phyloP scores from a whole-genome alignment of 2,888 invertebrate genomes.

The Lycaena phlaeas region DNA sequence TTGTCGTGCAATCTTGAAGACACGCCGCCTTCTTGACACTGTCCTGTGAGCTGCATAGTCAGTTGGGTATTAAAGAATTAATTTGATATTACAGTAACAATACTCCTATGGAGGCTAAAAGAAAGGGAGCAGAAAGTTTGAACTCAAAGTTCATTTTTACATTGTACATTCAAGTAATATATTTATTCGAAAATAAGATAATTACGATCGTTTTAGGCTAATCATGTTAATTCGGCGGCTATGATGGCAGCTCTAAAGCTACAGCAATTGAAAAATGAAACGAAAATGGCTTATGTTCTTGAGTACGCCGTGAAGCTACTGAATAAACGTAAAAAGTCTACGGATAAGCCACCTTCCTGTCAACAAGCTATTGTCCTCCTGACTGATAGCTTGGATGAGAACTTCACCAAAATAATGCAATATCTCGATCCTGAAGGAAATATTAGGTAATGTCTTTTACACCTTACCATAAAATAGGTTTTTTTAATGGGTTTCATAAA shows the following conservation, averaged over 20 bases:
- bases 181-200: too few species aligned
- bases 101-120: too few species aligned
- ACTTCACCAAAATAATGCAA: conserved; percentile 39
- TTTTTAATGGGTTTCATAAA: too few species aligned
- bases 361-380: conserved; percentile 61
- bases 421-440: conserved; percentile 42
- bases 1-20: too few species aligned
- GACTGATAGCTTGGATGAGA: conserved; percentile 47
- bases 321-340: conserved; percentile 26
- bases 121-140: too few species aligned
- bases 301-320: conserved; percentile 38
- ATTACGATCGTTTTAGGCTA: conserved; percentile 34
- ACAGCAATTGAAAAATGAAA: conserved; percentile 37
- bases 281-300: conserved; percentile 39
- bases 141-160: too few species aligned
- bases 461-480: too few species aligned
- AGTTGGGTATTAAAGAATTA: too few species aligned
- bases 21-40: too few species aligned
- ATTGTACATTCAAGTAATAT: too few species aligned
- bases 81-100: too few species aligned
- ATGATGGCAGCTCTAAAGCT: conserved; percentile 47
- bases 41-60: too few species aligned
- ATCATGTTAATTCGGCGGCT: conserved; percentile 60
- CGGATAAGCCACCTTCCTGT: conserved; percentile 40
- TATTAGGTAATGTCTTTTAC: conserved; percentile 57